Conservation (phyloP, 2,888 invertebrate genomes). For the Drosophila maculinotata region DNA sequence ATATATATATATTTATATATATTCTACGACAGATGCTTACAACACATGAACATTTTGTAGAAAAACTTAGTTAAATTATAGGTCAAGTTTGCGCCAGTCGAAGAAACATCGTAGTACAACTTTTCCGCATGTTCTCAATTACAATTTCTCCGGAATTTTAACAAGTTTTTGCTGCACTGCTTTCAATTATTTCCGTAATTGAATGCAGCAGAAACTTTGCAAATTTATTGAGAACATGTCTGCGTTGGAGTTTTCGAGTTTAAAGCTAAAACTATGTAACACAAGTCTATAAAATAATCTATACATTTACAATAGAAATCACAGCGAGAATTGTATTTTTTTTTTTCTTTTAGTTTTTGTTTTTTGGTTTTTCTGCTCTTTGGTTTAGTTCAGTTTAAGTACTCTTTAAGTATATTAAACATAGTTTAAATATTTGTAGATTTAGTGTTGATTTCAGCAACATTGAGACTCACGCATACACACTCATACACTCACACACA, state of each 20-base stretch:
- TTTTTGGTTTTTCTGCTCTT: constrained; percentile 39
- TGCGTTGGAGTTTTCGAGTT: constrained; percentile 25
- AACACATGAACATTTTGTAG: constrained; percentile 7
- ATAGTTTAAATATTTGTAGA: constrained; percentile 31
- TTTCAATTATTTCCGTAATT: no score
- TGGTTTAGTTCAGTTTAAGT: constrained; percentile 44
- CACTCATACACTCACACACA: constrained; percentile 10
- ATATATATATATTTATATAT: constrained; percentile 17
- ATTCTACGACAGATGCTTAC: constrained; percentile 23
- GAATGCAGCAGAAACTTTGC: background rate
- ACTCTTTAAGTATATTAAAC: constrained; percentile 35
- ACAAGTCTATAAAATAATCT: constrained; percentile 72
- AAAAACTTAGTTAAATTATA: constrained; percentile 59
- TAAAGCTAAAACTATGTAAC: constrained; percentile 70
- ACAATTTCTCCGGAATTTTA: constrained; percentile 6
- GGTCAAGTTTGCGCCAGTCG: constrained; percentile 28
- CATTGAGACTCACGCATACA: constrained; percentile 64
- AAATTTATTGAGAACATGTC: constrained; percentile 3
- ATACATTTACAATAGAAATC: constrained; percentile 76
- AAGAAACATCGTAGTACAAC: constrained; percentile 6
- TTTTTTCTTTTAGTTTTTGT: constrained; percentile 27
- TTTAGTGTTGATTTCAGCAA: constrained; percentile 76
- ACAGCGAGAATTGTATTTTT: constrained; percentile 75
- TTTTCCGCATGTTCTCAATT: constrained; percentile 21
- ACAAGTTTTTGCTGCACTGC: no score